Evolutionary conservation across 1,140 invertebrate genomes (phyloP), one percentile per base, ranked within the genome.

Genomic region (Pemphigus obesinymphae): DNA sequence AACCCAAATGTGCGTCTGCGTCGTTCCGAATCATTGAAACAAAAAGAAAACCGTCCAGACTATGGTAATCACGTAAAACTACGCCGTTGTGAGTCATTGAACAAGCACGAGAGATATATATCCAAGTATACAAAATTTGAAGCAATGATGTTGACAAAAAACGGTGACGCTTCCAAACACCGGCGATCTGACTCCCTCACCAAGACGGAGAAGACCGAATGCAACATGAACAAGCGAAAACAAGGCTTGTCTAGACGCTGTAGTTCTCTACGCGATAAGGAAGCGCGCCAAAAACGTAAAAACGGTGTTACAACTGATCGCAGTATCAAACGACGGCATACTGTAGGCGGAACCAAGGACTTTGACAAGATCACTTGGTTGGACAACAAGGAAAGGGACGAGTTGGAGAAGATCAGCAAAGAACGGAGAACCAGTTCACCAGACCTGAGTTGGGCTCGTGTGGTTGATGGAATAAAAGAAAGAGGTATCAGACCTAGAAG

Each of bases 301-400:
- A 93, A 92, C 85, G 92, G 91, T 48, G 92, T 92, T 90, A 68
- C 40, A 50, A 80, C 73, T 53, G 80, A 72, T 72, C 91, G 90
- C 1, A 78, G 82, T 11, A 94, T 95, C 83, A 95, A 95, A 87
- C 89, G 95, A 17, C 89, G 95, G n/a, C 95, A 97, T 87, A 97
- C 95, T 1, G 95, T 97, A 0, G 95, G 95, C 43, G 95, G 95
- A 23, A 94, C 93, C 0, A 94, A 95, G 86, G 95, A 97, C 86
- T 93, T 92, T 40, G 92, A 92, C 84, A 92, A 92, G 84, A 88
- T 92, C 70, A 89, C 87, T 73, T 92, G 89, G 89, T 85, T 89
- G 82, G 89, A 90, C 81, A 90, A 89, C 83, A 88, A 89, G 82
- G 83, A 89, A 43, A 88, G 89, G 78, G 87, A 89, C 10, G 87